A percentile compares a stretch with the other conserved stretches of the same genome.
These are phyloP conservation scores for Tenebrosternarchus preto DNA, from an alignment of 2,113 vertebrate genomes.

Conservation along the genomic window DNA sequence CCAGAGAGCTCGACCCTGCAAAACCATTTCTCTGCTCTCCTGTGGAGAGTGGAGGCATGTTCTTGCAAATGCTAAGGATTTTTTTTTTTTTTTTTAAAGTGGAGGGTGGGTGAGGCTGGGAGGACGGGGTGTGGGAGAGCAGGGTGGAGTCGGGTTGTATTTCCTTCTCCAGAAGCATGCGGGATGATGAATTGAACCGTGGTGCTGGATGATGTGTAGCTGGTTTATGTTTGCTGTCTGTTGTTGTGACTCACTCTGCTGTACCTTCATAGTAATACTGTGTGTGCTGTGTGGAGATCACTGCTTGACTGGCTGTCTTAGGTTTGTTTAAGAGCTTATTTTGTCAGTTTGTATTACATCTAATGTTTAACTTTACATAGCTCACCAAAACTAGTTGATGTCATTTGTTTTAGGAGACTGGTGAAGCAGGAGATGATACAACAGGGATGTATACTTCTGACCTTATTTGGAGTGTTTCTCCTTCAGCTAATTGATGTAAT, in stretches of 20 bases:
- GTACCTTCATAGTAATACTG: neutral
- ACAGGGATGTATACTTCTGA: neutral
- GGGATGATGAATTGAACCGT: neutral
- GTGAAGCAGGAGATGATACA: constrained; percentile 7
- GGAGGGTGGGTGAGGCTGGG: neutral
- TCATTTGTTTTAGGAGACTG: constrained; percentile 15
- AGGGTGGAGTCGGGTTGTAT: neutral
- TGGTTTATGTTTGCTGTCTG: neutral
- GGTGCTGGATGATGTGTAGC: neutral
- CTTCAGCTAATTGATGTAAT: constrained; percentile 47
- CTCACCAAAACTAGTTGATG: neutral
- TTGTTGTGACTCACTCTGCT: neutral
- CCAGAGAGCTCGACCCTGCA: neutral
- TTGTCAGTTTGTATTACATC: constrained; percentile 10
- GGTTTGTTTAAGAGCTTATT: constrained; percentile 22
- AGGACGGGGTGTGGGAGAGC: neutral
- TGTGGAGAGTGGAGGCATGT: neutral
- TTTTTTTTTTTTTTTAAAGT: neutral
- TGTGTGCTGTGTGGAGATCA: neutral
- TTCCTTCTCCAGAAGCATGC: neutral
- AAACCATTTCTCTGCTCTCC: neutral
- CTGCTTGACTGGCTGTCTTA: neutral
- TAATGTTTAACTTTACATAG: constrained; percentile 24
- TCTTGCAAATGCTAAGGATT: too few species aligned
- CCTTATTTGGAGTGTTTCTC: constrained; percentile 40